Evolutionary conservation across 2,888 invertebrate species (phyloP), one percentile per base, ranked within the genome.

Genomic region (Eledone cirrhosa): DNA sequence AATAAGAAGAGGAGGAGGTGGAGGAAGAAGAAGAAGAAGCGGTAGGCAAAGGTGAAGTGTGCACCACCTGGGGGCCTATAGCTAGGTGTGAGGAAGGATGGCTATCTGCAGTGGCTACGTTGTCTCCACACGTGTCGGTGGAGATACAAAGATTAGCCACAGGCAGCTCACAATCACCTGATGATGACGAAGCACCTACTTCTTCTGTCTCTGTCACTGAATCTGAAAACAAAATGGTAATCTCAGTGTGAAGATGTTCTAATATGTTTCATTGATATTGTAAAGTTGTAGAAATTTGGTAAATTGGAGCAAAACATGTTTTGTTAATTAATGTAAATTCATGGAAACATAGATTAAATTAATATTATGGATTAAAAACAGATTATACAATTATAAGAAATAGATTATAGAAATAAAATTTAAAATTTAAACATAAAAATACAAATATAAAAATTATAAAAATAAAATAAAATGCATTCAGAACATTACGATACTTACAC

Each of bases 171-270:
- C 41, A 72, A 72, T 22, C 33, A 41, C 72, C n/a, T 41, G 41
- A 41, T 11, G 41, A 41, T 11, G 41, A 41, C 3, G 41, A 41
- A 41, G 33, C 72, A 72, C 72, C 41, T 72, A 72, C 47, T 76
- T 76, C 76, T 27, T 76, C 76, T 48, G 41, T 76, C 48, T 76
- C 76, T 19, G 48, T 22, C 27, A 76, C 29, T 76, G 76, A 48
- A 76, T 76, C 76, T 76, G 76, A 76, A 76, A 76, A 76, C 76
- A 76, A 48, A 76, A 76, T 48, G 47, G 76, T 22, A 48, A 75
- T 24, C 48, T 75, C 41, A 48, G 24, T 48, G 47, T 29, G n/a
- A 48, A 76, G 27, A 24, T 48, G 31, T 33, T 72, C n/a, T 41
- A 72, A 72, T 22, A 72, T 22, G 41, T 41, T 1, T 41, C 11